A percentile compares a stretch with the other conserved stretches of the same genome.
These are phyloP conservation scores for Cydia strobilella DNA, from an alignment of 1,140 invertebrate genomes.

Conservation along the genomic window DNA sequence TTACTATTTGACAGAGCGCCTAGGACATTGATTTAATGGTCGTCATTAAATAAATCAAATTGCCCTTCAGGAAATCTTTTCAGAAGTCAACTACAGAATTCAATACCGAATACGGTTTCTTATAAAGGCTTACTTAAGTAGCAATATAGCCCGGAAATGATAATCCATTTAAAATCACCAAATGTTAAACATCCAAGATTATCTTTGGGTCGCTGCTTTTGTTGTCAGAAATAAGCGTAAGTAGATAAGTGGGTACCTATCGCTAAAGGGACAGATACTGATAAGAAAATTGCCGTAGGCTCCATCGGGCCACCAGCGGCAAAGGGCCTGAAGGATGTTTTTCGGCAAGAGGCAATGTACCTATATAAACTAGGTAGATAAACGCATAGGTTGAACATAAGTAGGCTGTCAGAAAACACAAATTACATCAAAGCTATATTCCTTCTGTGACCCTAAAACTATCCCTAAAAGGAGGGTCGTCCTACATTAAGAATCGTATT, in stretches of 20 bases:
- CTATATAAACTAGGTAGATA: constrained; percentile 54
- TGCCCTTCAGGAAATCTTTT: no score
- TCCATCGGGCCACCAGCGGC: constrained; percentile 44
- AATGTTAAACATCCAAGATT: constrained; percentile 11
- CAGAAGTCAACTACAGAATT: no score
- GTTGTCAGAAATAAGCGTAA: not conserved
- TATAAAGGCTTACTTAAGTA: not conserved
- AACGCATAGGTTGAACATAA: constrained; percentile 37
- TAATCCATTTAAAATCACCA: constrained; percentile 17
- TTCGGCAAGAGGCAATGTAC: constrained; percentile 55
- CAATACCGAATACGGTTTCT: no score
- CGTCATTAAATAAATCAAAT: no score
- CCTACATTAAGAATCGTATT: constrained; percentile 26
- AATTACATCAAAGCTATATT: constrained; percentile 47
- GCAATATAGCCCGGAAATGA: constrained; percentile 18
- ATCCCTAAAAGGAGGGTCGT: constrained; percentile 12
- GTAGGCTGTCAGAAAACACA: constrained; percentile 43
- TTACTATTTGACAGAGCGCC: no score
- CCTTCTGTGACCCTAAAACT: constrained; percentile 25
- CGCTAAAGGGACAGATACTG: constrained; percentile 48
- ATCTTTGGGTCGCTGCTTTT: constrained; percentile 10
- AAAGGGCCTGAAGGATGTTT: constrained; percentile 57
- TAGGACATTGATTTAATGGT: no score
- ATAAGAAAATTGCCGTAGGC: constrained; percentile 61
- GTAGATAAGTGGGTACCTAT: constrained; percentile 33